Percentiles rank a stretch among this genome's conserved stretches.
Evolutionary conservation across 2,888 invertebrate genomes (phyloP).

Genomic region (Dryobotodes eremita): DNA sequence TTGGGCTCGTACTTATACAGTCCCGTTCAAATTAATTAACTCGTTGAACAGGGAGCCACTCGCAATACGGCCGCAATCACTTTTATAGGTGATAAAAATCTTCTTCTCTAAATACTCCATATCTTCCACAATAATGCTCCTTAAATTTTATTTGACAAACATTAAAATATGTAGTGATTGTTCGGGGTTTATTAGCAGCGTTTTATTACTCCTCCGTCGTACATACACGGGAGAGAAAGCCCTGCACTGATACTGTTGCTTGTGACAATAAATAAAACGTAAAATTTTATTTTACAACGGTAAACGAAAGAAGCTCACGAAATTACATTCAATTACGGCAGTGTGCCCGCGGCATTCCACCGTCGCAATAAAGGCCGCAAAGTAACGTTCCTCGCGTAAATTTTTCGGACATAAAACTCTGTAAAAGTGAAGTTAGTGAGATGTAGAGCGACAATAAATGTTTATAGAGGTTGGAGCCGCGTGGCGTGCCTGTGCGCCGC

Average conservation of each 20-base stretch:
- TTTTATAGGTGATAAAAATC: conserved; percentile 80
- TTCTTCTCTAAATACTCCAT: conserved; percentile 66
- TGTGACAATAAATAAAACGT: conserved; percentile 89
- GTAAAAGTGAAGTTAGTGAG: conserved; percentile 90
- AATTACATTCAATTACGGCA: conserved; percentile 90
- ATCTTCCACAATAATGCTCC: conserved; percentile 65
- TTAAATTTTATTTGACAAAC: conserved; percentile 70
- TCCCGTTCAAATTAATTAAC: conserved; percentile 83
- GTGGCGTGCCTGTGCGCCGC: conserved; percentile 23
- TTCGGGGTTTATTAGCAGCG: conserved; percentile 75
- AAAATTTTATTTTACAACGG: conserved; percentile 90
- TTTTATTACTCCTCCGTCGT: conserved; percentile 76
- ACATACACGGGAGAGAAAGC: conserved; percentile 73
- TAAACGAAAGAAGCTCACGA: conserved; percentile 89
- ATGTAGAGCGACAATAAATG: conserved; percentile 89
- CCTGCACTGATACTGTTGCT: conserved; percentile 82
- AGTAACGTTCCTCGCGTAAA: conserved; percentile 87
- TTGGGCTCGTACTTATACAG: conserved; percentile 77
- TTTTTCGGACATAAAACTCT: conserved; percentile 90
- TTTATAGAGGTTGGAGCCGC: conserved; percentile 82
- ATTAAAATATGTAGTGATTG: conserved; percentile 77
- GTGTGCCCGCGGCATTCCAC: conserved; percentile 85
- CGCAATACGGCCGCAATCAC: conserved; percentile 70
- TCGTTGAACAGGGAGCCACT: conserved; percentile 71
- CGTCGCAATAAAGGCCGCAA: conserved; percentile 86